Base-by-base conservation (phyloP, 64 coral and sea anemone species). In the Pocillopora damicornis region DNA sequence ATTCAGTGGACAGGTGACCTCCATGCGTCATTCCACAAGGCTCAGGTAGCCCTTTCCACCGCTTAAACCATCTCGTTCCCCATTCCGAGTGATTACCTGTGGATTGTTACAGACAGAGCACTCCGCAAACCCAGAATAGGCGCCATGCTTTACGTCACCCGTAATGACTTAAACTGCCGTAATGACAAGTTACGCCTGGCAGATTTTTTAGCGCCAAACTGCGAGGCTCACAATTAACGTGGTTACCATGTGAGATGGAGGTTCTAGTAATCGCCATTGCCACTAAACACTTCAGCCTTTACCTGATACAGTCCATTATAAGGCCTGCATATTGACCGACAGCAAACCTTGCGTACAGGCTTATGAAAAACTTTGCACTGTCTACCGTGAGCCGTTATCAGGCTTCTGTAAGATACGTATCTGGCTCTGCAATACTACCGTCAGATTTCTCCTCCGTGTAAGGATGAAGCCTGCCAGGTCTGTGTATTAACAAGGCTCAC, bases 371-470 rank as follows among this genome's bases (percentile, higher is more conserved):
- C 77, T 80, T 58, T 80, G 68, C 64, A 1, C 76, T 81, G 13
- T 89, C 88, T 26, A 63, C 68, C 35, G 88, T 89, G 35, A 89
- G 88, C 67, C 88, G 63, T 35, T 89, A 81, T 18, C 77, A 81
- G 67, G 77, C 76, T 57, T 80, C 88, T 59, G 77, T 89, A 30
- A 57, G 88, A 25, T 65, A 81, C 34, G 63, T 89, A 20, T 77
- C 88, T 1, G 76, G 76, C 66, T 61, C 88, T 12, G 76, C 88
- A 12, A 89, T 89, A 61, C 76, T 89, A 4, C 88, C 63, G 15
- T 89, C 88, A 58, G 77, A 89, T 63, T 89, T 89, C 20, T 62
- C 88, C 79, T 23, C n/a, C 66, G 38, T 89, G 88, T 74, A 77
- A 89, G 30, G 61, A 81, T 20, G 61, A 80, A 17, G 15, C 76